Conservation (phyloP, 2,888 invertebrate genomes). For the Mythimna albipuncta region DNA sequence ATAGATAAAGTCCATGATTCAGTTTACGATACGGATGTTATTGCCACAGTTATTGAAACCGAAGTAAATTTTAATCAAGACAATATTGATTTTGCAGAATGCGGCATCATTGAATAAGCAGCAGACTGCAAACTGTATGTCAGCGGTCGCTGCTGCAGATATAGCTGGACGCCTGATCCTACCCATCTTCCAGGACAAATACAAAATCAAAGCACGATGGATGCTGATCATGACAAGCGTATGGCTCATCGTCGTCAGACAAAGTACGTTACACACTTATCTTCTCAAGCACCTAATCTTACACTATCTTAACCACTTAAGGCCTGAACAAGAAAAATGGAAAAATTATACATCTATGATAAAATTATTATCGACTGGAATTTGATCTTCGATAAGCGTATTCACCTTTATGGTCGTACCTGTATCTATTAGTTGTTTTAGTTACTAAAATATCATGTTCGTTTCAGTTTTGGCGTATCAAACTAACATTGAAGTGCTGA, state of each 20-base stretch:
- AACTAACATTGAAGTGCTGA: conserved; percentile 86
- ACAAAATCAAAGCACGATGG: conserved; percentile 91
- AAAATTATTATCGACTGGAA: conserved; percentile 53
- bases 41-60: background rate
- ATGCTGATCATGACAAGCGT: conserved; percentile 92
- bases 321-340: conserved; percentile 43
- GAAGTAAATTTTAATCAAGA: background rate
- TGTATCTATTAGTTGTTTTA: conserved; percentile 19
- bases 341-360: conserved; percentile 48
- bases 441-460: conserved; percentile 15
- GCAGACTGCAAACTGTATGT: conserved; percentile 93
- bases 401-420: conserved; percentile 25
- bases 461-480: conserved; percentile 92
- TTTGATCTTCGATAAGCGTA: conserved; percentile 50
- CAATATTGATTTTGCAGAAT: conserved; percentile 74
- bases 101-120: conserved; percentile 82
- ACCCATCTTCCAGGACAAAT: conserved; percentile 92
- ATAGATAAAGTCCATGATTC: conserved; percentile 19
- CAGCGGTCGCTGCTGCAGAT: conserved; percentile 93
- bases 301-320: conserved; percentile 30
- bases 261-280: conserved; percentile 84
- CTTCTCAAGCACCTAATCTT: conserved; percentile 23
- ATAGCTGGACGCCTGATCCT: conserved; percentile 92
- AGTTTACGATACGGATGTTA: conserved; percentile 5
- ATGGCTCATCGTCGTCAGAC: conserved; percentile 90